Conservation (phyloP, 1,140 invertebrate genomes). For the Helicoverpa armigera region DNA sequence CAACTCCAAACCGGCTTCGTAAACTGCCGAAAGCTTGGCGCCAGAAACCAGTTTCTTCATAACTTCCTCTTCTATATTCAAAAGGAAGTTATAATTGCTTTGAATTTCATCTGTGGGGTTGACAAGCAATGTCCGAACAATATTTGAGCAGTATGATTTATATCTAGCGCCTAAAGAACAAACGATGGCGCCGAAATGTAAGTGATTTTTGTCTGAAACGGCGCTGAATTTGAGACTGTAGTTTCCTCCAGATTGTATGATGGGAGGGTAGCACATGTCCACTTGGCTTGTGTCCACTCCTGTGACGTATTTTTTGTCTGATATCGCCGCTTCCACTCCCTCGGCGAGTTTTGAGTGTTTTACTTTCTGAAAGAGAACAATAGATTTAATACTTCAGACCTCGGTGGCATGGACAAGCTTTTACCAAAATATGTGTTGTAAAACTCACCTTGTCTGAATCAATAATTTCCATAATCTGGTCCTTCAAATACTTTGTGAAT, state of each 20-base stretch:
- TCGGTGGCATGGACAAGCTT: too few relatives aligned
- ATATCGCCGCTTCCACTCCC: conserved; percentile 96
- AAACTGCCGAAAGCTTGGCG: conserved; percentile 95
- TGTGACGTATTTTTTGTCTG: conserved; percentile 97
- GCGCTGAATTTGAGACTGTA: conserved; percentile 99
- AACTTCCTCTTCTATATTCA: conserved; percentile 97
- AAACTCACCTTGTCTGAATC: conserved; percentile 95
- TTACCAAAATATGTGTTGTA: background rate
- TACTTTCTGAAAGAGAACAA: conserved; percentile 91
- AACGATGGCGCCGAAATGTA: conserved; percentile 99
- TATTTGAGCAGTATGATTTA: conserved; percentile 99
- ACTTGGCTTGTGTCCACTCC: conserved; percentile 95
- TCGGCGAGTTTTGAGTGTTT: conserved; percentile 98
- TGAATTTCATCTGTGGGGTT: conserved; percentile 95
- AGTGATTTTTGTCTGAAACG: conserved; percentile 96
- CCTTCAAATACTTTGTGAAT: conserved; percentile 98
- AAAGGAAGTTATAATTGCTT: conserved; percentile 97
- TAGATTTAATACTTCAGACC: background rate
- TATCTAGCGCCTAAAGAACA: conserved; percentile 98
- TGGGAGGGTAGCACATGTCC: conserved; percentile 99
- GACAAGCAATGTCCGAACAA: conserved; percentile 98
- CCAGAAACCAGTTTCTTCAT: conserved; percentile 95
- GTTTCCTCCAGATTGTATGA: conserved; percentile 99
- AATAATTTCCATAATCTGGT: conserved; percentile 99
- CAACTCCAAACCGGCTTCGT: conserved; percentile 93